Base-by-base conservation (phyloP, 2,113 vertebrate species). In the Anhinga rufa region DNA sequence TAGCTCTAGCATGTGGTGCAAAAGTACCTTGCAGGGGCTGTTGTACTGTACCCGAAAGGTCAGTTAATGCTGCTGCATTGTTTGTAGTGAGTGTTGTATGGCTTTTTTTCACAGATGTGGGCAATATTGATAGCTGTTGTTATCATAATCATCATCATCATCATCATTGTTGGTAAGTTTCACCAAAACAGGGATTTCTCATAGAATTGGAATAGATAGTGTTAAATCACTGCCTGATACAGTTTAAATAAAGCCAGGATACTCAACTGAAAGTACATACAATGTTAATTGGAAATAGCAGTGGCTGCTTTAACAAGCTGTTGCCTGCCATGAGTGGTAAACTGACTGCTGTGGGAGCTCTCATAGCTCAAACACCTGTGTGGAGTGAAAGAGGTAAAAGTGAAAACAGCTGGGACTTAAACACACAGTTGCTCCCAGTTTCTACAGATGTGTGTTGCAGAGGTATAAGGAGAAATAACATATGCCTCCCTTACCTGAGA, bases 111-210 rank as follows among this genome's bases (percentile, higher is more conserved):
- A 29, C 98, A 99, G 99, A 99, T 99, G 99, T 99, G 99, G 99
- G 99, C 98, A 69, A 99, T 99, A 96, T 98, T 99, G 95, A 99
- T 99, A 96, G 97, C 98, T 19, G 98, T 99, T 65, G 91, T 99
- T 82, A 29, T 99, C 54, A 92, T 99, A 93, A 95, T 99, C 94
- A 97, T 99, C 95, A 76, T 99, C 97, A 48, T 48, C 54, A 98
- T 99, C 98, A 99, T 99, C 98, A 99, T 99, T 42, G 97, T 99
- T 17, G 97, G 99, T 99, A 95, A 99, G 99, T 99, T 88, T 52
- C 69, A 52, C 20, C n/a, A 10, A 79, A 85, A 26, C 4, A n/a
- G 40, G 25, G 34, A 4, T 82, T 90, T 66, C 24, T 91, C 11
- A 4, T 42, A 9, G 42, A 13, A 29, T 19, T 64, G 51, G 34